phyloP scores from a whole-genome alignment of 2,888 invertebrate genomes.

The Eucriotettix oculatus region DNA sequence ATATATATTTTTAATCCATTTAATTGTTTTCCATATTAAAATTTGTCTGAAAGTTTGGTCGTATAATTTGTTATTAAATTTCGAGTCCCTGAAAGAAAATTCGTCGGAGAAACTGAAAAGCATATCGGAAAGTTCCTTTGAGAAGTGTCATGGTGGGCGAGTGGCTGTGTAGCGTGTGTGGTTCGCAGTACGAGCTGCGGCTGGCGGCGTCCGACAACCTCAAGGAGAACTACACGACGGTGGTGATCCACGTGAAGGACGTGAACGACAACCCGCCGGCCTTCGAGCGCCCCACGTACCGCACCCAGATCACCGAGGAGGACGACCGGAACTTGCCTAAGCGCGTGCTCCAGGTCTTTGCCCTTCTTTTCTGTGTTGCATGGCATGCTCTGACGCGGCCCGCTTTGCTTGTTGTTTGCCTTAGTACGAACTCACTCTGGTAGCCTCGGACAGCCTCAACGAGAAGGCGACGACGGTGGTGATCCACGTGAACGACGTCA shows the following conservation, averaged over 20 bases:
- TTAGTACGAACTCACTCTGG: constrained; percentile 76
- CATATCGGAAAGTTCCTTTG: too few relatives aligned
- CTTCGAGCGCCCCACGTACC: constrained; percentile 86
- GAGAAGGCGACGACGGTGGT: constrained; percentile 73
- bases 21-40: too few relatives aligned
- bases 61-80: too few relatives aligned
- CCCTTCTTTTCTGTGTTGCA: not conserved
- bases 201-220: constrained; percentile 90
- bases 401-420: constrained; percentile 10
- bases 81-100: too few relatives aligned
- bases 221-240: constrained; percentile 92
- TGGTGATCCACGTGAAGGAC: constrained; percentile 93
- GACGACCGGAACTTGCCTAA: constrained; percentile 89
- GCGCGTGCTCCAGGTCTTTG: constrained; percentile 65
- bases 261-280: constrained; percentile 97
- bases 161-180: constrained; percentile 49
- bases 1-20: too few relatives aligned
- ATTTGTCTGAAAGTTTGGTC: too few relatives aligned
- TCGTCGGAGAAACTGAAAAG: too few relatives aligned
- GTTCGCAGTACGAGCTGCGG: constrained; percentile 74
- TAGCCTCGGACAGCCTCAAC: constrained; percentile 78
- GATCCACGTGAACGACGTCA: constrained; percentile 69
- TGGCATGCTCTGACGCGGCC: not conserved
- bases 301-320: constrained; percentile 90
- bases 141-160: not conserved